Evolutionary conservation across 2,888 invertebrate genomes (phyloP).

Genomic region (Agriopis aurantiaria): DNA sequence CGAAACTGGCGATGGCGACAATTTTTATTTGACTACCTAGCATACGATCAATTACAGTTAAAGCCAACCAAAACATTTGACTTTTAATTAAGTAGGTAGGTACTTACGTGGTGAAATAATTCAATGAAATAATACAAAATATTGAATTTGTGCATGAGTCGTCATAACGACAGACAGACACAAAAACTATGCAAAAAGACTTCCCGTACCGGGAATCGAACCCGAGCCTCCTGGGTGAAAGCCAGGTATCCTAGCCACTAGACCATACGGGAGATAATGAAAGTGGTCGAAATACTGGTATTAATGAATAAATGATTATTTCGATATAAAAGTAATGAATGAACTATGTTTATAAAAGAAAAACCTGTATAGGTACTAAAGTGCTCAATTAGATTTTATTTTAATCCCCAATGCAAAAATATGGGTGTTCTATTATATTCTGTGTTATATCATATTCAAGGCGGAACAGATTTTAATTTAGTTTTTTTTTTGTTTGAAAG

Average conservation of each 20-base stretch:
- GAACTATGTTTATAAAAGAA: background rate
- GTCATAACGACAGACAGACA: too few relatives aligned
- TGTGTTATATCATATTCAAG: too few relatives aligned
- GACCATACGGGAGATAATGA: slow-evolving; percentile 79
- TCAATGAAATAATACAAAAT: background rate
- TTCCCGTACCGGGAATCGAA: slow-evolving; percentile 84
- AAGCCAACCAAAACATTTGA: too few relatives aligned
- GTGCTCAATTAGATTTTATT: too few relatives aligned
- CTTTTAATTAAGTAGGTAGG: background rate
- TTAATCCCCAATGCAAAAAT: too few relatives aligned
- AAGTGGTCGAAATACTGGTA: background rate
- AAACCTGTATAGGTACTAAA: background rate
- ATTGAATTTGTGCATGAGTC: too few relatives aligned
- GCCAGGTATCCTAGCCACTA: slow-evolving; percentile 91
- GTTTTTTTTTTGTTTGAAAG: too few relatives aligned
- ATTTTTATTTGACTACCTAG: too few relatives aligned
- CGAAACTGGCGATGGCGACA: slow-evolving; percentile 4
- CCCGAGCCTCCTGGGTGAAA: slow-evolving; percentile 89
- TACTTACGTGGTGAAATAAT: background rate
- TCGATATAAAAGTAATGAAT: background rate
- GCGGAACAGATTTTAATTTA: too few relatives aligned
- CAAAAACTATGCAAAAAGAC: slow-evolving; percentile 41
- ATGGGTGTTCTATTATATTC: too few relatives aligned
- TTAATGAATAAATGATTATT: background rate
- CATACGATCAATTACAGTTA: too few relatives aligned